Conservation (phyloP, 2,888 invertebrate genomes). For the Ophraella communa region DNA sequence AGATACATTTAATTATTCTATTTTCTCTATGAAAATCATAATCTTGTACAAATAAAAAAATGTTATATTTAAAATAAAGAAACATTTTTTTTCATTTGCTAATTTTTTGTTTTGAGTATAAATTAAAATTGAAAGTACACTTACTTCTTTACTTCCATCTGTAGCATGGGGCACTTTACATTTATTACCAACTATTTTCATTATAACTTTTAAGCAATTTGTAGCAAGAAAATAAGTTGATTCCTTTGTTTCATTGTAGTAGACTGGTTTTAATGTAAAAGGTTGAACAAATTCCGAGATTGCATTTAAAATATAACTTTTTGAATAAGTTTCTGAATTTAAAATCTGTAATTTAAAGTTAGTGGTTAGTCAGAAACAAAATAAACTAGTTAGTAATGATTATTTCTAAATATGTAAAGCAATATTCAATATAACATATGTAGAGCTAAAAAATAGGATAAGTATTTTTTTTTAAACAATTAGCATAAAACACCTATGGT, state of each 20-base stretch:
- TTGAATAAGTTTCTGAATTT: conserved; percentile 11
- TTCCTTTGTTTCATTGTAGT: conserved; percentile 2
- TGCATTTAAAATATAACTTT: conserved; percentile 29
- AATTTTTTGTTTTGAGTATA: not conserved
- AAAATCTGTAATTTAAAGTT: conserved; percentile 26
- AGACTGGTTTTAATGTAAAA: conserved; percentile 11
- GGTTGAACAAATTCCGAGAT: conserved; percentile 33
- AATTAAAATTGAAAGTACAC: not conserved
- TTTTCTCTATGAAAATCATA: too few relatives aligned
- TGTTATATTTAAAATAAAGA: too few relatives aligned
- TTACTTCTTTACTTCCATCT: conserved; percentile 24
- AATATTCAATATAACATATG: too few relatives aligned
- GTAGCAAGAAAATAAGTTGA: conserved; percentile 28
- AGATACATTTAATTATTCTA: too few relatives aligned
- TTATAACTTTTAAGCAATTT: conserved; percentile 32
- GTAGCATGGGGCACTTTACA: conserved; percentile 25
- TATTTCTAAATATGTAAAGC: too few relatives aligned
- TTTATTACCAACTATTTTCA: conserved; percentile 28
- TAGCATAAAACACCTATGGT: too few relatives aligned
- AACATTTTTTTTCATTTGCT: not conserved
- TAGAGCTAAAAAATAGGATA: too few relatives aligned
- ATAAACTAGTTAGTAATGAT: too few relatives aligned
- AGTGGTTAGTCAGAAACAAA: too few relatives aligned
- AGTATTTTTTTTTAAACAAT: too few relatives aligned
- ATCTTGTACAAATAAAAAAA: too few relatives aligned